Evolutionary conservation across 2,113 vertebrate species (phyloP).

Genomic region (Sinosuthora webbiana): DNA sequence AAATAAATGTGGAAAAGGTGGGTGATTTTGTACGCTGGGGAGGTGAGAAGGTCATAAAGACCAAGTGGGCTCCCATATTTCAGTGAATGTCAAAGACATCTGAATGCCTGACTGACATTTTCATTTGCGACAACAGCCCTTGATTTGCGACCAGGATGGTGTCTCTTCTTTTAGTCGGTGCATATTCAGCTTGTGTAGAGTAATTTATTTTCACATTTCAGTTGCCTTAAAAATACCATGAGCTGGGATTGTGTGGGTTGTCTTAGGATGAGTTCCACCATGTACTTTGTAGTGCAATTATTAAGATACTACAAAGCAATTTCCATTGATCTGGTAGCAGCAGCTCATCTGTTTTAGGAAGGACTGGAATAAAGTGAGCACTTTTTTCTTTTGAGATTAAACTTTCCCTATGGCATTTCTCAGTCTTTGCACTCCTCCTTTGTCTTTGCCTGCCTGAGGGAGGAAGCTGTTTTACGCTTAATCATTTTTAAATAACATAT

Average conservation of each 20-base stretch:
- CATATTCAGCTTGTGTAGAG: not conserved
- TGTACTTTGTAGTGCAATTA: not conserved
- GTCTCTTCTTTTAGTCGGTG: not conserved
- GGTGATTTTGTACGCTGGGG: not conserved
- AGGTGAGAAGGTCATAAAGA: not conserved
- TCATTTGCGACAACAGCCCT: not conserved
- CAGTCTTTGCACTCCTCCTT: not conserved
- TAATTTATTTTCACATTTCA: not conserved
- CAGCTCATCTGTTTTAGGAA: not conserved
- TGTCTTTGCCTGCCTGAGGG: constrained; percentile 13
- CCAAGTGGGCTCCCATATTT: not conserved
- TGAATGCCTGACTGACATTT: not conserved
- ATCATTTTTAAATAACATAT: not conserved
- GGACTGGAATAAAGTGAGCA: not conserved
- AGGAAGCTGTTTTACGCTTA: constrained; percentile 15
- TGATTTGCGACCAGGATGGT: not conserved
- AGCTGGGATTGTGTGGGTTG: not conserved
- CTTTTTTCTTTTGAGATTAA: not conserved
- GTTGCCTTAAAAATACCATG: not conserved
- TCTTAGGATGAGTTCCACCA: not conserved
- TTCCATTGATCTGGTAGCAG: not conserved
- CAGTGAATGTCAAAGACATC: not conserved
- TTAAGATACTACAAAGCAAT: not conserved
- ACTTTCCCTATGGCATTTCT: not conserved
- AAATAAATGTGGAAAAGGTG: not conserved